Evolutionary conservation across 2,888 invertebrate species (phyloP), one percentile per base, ranked within the genome.

Genomic region (Leptinotarsa haldemani): DNA sequence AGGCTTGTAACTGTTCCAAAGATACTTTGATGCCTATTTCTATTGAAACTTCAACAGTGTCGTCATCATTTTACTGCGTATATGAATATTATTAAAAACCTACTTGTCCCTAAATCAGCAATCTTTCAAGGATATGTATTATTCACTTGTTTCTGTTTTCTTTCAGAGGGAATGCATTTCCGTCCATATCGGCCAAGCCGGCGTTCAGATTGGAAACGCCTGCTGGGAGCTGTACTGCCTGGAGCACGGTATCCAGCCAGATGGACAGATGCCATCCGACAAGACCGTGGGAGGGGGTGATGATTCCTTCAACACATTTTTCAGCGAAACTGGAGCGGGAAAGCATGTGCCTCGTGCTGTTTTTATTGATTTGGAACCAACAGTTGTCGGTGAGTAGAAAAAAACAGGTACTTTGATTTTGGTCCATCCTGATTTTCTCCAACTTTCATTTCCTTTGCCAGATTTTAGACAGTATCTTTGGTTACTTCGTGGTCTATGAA

Each of bases 171-270:
- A 95, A 90, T 94, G 94, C 86, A 94, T 95, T 88, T 95, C 95
- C 73, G 93, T 95, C 84, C 95, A 95, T 87, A 93, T 95, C 85
- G 95, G 95, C 71, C 95, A 95, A 86, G 95, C 95, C 74, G 95
- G 95, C 75, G 94, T 94, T 77, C 95, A 95, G 89, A 95, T 95
- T 88, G 95, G 95, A 82, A 95, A 95, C 81, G 94, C 95, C 65
- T 95, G 95, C 87, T 95, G 95, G 95, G 95, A 95, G 87, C 89
- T 95, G 67, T 95, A 95, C 89, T 95, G 94, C 86, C 89, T 95
- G 79, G 95, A 95, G 87, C 95, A 95, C 87, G 94, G 93, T 12
- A 92, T 95, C 77, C 90, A 91, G 85, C 90, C 92, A 0, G 92
- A 95, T 83, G 95, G 95, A 16, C 82, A 82, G 71, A 80, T 82